Base-by-base conservation (phyloP, 2,797 vertebrate genomes). In the Crocidura indochinensis region DNA sequence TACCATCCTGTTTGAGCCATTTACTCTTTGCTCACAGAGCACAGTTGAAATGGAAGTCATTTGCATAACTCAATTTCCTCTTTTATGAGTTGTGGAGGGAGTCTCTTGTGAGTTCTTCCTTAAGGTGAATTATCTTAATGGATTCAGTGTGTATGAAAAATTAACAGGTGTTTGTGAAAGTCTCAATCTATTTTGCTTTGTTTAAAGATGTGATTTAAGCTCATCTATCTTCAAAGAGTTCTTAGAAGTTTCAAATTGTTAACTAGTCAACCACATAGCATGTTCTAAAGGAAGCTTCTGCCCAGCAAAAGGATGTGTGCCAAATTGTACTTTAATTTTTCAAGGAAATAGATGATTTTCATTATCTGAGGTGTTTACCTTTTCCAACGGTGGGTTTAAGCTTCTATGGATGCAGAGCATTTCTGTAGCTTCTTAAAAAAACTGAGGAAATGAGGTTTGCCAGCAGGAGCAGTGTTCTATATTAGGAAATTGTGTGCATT, bases 91-190 rank as follows among this genome's bases (percentile, higher is more conserved):
- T 91, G 44, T 49, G 27, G 73, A 72, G 90, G 67, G 81, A 85
- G 84, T 27, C 80, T 75, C 71, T 87, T 87, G 74, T 73, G 84
- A 95, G 71, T 87, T 95, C 80, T 76, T 92, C 88, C 91, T 84
- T 80, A 95, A 95, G 90, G 96, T 95, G 87, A 96, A 96, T 97
- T 96, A 95, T 95, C 88, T 84, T 95, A 95, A 94, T 94, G 86
- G 81, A 93, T 87, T 93, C 68, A 47, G 56, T 74, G 51, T 86
- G 88, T 93, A 92, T 93, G 84, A 95, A 95, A 96, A 95, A 95
- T 95, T 94, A 96, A 83, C 96, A 96, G 95, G 95, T 96, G 96
- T 95, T 95, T 95, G 77, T 88, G 88, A 75, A 93, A 95, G 75
- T 91, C 83, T 74, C 78, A 96, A 92, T 93, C 74, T 89, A 92